Conservation (phyloP, 2,113 vertebrate genomes). For the Ptychochromis oligacanthus region DNA sequence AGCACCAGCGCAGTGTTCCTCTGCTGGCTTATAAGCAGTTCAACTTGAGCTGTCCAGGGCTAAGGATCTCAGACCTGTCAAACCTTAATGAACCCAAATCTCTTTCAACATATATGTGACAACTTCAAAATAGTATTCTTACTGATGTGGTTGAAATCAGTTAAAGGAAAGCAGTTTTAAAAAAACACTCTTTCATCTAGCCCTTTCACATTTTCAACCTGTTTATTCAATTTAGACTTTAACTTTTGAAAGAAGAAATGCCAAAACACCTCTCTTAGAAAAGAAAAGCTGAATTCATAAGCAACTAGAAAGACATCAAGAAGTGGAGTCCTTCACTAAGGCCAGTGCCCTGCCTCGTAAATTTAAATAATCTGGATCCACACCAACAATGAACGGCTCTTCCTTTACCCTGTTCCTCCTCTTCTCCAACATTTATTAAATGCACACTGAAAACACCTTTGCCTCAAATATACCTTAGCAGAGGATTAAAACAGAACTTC, state of each 20-base stretch:
- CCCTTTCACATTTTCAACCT: neutral
- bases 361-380: neutral
- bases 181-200: neutral
- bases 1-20: neutral
- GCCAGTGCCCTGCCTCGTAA: neutral
- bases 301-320: neutral
- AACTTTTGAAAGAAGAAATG: neutral
- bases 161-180: neutral
- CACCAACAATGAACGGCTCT: neutral
- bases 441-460: neutral
- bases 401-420: neutral
- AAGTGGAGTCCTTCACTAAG: neutral
- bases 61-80: neutral
- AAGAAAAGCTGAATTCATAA: neutral
- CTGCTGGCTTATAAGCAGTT: neutral
- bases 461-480: neutral
- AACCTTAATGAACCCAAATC: neutral
- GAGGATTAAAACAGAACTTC: neutral
- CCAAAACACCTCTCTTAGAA: rapidly evolving
- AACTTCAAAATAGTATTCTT: neutral
- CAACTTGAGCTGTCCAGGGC: neutral
- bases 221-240: neutral
- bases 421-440: neutral
- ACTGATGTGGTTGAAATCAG: neutral
- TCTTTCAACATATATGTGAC: neutral